Base-by-base conservation (phyloP, 2,888 invertebrate species). In the Archips xylosteana region DNA sequence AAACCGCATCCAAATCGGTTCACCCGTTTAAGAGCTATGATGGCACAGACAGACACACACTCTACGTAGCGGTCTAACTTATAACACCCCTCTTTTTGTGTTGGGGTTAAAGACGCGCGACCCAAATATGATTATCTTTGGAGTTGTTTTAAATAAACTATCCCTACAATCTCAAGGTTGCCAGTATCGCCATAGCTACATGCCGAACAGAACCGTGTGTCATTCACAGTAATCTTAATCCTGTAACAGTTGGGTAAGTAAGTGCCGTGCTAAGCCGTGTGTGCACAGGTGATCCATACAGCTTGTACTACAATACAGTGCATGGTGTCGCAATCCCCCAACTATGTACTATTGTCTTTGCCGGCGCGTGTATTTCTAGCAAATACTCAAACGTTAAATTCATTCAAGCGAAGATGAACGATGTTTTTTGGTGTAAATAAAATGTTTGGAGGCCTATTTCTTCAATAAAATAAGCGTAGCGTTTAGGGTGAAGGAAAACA, bases 241-340 rank as follows among this genome's bases (percentile, higher is more conserved):
- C 69, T 45, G 39, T 39, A 36, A 32, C 60, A 39, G 49, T 36
- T 51, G 36, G 54, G 74, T 74, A 70, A 74, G 74, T 74, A 65
- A 70, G 65, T 70, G 74, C 49, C 65, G 63, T 68, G 23, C 65
- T 70, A 72, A 73, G 75, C 64, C 47, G 39, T 80, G 69, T 80
- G 70, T 78, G 57, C 69, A 71, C 79, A 81, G 75, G 77, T 81
- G 80, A 66, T 54, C 61, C 12, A 76, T 71, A 76, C 72, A 75
- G 36, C 59, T 45, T 67, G 61, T 68, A 77, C 63, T 76, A 71
- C 71, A 71, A 71, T 69, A 70, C 71, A 71, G 68, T 62, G 59
- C 36, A 75, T 76, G 79, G 81, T 83, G 81, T 78, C 79, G 81
- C 81, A 84, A 84, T 81, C 76, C 72, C 72, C 62, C 76, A 81